Base-by-base conservation (phyloP, 2,888 invertebrate genomes). In the Heliconius ismenius region DNA sequence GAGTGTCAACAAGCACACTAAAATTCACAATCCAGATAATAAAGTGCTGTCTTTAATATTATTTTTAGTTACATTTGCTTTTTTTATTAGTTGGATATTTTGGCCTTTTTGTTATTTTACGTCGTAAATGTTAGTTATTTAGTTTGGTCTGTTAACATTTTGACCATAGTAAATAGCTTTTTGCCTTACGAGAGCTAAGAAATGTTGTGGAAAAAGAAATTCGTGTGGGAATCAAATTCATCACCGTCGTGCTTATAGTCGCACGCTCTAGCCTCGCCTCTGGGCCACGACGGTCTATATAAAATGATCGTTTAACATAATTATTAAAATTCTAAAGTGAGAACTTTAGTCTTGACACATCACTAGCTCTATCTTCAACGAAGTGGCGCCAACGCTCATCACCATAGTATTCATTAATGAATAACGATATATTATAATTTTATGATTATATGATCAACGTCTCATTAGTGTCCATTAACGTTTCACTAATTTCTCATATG, bases 391-490 rank as follows among this genome's bases (percentile, higher is more conserved):
- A 60, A 69, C 74, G 63, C 68, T 18, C 49, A 65, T 36, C 28
- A 21, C 39, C 13, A 26, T 26, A 62, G 24, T 39, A 28, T 73
- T 77, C 77, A 79, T 77, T 80, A 78, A 76, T 79, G 74, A 77
- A 78, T 76, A 79, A 79, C 75, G 62, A 76, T 76, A 74, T 39
- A 60, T 63, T 39, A 65, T 36, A 24, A 43, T 67, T 43, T 3
- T 43, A 67, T 43, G 39, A 67, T 67, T 67, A 67, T 67, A 76
- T 77, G 80, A 80, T 79, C 75, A 63, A 75, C 76, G 75, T 77
- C 78, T 81, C 80, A 80, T 81, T 80, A 81, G 74, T 72, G 79
- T 81, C 80, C 72, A 79, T 79, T 77, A 64, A 77, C 32, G 54
- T 75, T 65, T 58, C 74, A 70, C 64, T 79, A 74, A 77, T 75